A percentile compares a stretch with the other conserved stretches of the same genome.
These are phyloP conservation scores for Lepidochrysops patricia DNA, from an alignment of 2,888 invertebrate genomes.

Conservation along the genomic window DNA sequence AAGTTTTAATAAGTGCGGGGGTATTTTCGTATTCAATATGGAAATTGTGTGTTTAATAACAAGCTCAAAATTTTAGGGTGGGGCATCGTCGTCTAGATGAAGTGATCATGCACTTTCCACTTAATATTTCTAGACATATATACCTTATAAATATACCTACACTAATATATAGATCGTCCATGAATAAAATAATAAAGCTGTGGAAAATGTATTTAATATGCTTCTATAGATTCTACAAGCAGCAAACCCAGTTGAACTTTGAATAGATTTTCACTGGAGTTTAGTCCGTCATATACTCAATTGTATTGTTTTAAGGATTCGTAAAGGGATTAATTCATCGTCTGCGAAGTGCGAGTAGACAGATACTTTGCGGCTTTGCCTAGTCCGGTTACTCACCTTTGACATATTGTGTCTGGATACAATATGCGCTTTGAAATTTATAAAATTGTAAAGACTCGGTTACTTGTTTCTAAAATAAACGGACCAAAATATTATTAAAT, in stretches of 20 bases:
- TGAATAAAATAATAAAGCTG: not conserved
- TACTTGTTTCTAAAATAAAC: not conserved
- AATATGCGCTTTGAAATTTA: not conserved
- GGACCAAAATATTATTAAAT: not conserved
- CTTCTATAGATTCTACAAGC: not conserved
- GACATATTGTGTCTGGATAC: slow-evolving; percentile 1
- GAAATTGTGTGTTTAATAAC: not conserved
- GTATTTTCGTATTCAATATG: not conserved
- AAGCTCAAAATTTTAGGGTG: not conserved
- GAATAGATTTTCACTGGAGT: not conserved
- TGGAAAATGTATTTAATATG: not conserved
- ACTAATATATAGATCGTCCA: not conserved
- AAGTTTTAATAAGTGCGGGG: not conserved
- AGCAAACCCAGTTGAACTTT: too few relatives aligned
- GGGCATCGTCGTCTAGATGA: not conserved
- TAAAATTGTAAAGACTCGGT: not conserved
- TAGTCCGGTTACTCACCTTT: not conserved
- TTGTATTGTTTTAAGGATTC: not conserved
- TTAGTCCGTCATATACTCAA: not conserved
- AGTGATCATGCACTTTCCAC: not conserved
- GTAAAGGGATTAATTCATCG: not conserved
- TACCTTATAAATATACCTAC: too few relatives aligned
- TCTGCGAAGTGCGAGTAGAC: not conserved
- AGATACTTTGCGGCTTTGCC: slow-evolving; percentile 6
- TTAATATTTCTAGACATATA: not conserved